Conservation (phyloP, 2,113 vertebrate species). For the Phoxinus phoxinus region DNA sequence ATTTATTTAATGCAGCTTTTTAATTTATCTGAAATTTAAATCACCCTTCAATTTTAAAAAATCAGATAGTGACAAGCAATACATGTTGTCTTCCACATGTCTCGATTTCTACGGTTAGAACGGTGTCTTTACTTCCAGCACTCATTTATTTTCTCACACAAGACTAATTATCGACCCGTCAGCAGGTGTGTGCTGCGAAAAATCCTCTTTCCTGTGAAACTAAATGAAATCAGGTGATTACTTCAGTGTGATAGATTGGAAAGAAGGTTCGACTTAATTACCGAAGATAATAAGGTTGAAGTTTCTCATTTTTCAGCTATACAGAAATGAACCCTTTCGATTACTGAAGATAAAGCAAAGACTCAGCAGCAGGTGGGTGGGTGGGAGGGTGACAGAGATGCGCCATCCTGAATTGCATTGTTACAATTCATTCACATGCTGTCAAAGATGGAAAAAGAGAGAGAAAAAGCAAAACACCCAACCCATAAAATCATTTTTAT, state of each 20-base stretch:
- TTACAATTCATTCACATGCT: neutral
- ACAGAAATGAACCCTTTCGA: neutral
- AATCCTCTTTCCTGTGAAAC: constrained; percentile 27
- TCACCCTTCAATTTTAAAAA: neutral
- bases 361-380: constrained; percentile 24
- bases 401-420: neutral
- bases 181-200: constrained; percentile 39
- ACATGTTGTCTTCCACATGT: neutral
- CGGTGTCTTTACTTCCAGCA: neutral
- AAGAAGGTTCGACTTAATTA: neutral
- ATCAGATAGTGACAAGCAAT: neutral
- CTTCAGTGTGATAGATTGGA: constrained; percentile 1
- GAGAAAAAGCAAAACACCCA: neutral
- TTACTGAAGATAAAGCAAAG: constrained; percentile 3
- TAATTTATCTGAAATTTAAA: neutral
- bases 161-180: constrained; percentile 36
- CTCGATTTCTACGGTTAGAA: neutral
- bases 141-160: neutral
- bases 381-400: constrained; percentile 11
- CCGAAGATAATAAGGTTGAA: neutral
- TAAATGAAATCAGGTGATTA: constrained; percentile 39
- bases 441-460: neutral
- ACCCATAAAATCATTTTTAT: neutral
- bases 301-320: neutral
- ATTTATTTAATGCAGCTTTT: neutral